A percentile compares a stretch with the other conserved stretches of the same genome.
Evolutionary conservation across 1,140 invertebrate genomes (phyloP).

Genomic region (Achroia grisella): DNA sequence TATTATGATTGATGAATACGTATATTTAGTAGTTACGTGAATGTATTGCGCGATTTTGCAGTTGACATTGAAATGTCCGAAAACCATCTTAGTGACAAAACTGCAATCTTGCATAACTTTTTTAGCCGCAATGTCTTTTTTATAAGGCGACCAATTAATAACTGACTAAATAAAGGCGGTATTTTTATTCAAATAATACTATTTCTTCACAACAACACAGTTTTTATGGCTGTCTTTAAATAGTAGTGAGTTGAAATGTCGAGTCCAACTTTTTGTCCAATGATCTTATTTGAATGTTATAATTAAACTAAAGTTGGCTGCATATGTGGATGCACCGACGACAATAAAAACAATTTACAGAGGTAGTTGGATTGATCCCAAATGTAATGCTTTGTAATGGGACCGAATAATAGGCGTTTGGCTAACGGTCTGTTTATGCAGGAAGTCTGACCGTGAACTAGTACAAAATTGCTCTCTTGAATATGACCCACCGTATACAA

Average conservation of each 20-base stretch:
- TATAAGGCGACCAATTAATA: neutral
- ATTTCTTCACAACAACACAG: no score
- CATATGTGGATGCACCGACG: constrained; percentile 6
- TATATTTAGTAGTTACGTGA: no score
- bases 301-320: constrained; percentile 14
- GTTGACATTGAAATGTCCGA: no score
- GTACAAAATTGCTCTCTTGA: constrained; percentile 3
- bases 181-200: neutral
- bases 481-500: neutral
- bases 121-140: neutral
- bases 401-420: no score
- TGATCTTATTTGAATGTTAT: constrained; percentile 7
- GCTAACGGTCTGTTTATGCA: constrained; percentile 4
- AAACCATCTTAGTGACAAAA: no score
- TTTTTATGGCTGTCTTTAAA: no score
- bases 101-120: no score
- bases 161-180: neutral
- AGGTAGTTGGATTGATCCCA: constrained; percentile 24
- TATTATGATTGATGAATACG: no score
- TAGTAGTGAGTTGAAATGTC: neutral
- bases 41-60: no score
- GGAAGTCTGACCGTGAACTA: neutral
- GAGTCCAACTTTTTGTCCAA: neutral
- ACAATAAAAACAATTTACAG: constrained; percentile 23
- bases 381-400: constrained; percentile 7